Percentiles rank a stretch among this genome's conserved stretches.
Evolutionary conservation across 2,113 vertebrate genomes (phyloP).

Genomic region (Rostratula benghalensis): DNA sequence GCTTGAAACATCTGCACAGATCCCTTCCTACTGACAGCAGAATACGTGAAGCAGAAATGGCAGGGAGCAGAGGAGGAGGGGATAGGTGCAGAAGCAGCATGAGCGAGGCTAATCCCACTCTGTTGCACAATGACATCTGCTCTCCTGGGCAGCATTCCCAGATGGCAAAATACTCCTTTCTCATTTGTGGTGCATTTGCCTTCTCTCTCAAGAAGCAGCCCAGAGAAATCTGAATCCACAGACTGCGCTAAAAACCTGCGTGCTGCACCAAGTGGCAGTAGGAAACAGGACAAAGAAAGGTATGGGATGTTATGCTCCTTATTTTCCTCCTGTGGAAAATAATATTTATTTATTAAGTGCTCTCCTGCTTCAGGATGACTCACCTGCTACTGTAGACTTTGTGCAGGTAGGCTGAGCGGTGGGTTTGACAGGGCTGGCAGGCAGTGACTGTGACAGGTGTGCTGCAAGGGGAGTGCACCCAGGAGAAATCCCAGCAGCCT

Average conservation of each 20-base stretch:
- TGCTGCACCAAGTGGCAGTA: not conserved
- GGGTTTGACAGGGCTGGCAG: not conserved
- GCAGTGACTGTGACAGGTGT: not conserved
- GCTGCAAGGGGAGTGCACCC: not conserved
- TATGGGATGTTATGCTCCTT: not conserved
- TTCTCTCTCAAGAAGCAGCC: not conserved
- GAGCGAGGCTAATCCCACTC: not conserved
- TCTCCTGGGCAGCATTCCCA: not conserved
- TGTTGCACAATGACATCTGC: not conserved
- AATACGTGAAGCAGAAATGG: not conserved
- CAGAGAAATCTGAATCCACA: not conserved
- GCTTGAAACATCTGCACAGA: not conserved
- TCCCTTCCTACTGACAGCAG: not conserved
- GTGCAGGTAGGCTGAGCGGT: not conserved
- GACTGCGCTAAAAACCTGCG: not conserved
- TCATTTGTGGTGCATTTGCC: not conserved
- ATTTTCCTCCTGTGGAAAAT: not conserved
- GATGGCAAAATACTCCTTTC: not conserved
- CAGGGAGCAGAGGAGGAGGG: not conserved
- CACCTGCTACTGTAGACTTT: not conserved
- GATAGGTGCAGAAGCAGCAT: not conserved
- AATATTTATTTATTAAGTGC: not conserved
- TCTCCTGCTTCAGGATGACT: not conserved
- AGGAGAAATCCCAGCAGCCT: not conserved
- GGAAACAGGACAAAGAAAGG: not conserved